Evolutionary conservation across 92 coral and sea anemone genomes (phyloP), one percentile per base, ranked within the genome.

Genomic region (Hydrozoanthus gracilis): DNA sequence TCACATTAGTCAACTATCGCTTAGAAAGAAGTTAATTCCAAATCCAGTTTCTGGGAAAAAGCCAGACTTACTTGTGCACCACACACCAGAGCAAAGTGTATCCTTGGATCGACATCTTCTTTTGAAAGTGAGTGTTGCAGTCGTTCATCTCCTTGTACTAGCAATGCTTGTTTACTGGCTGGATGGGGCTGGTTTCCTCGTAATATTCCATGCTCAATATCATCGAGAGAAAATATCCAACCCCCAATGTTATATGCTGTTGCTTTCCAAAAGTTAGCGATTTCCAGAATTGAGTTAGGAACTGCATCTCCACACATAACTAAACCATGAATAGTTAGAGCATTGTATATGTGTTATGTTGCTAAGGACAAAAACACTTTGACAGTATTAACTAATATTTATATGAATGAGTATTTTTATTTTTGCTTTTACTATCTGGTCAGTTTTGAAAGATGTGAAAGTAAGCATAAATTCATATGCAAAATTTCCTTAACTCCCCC

Each of bases 31-130:
- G 39, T 27, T 27, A 27, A 0, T 27, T 27, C 39, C 39, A 27
- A 27, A 27, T 27, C 2, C 2, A 27, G 2, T 0, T 27, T 27
- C 39, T 27, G 39, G 2, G 39, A 27, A 27, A 27, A 27, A 27
- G 39, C 39, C 2, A 51, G 6, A 6, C 86, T 3, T 66, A 96
- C 98, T 95, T 96, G 94, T 39, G 98, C 98, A 54, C 98, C 98
- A 91, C 98, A 96, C 67, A 96, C 98, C 51, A 96, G 86, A 71
- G 98, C 98, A 92, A 96, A 96, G 77, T 96, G 98, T 68, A 96
- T 92, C 89, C 98, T 91, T 45, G 98, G 98, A 88, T 96, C 98
- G 44, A 94, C 82, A 8, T 86, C 84, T 66, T 80, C 35, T 20
- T 89, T 88, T 51, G 89, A 72, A 58, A 96, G 92, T 46, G 91